A percentile compares a stretch with the other conserved stretches of the same genome.
Conservation (phyloP, 2,113 vertebrate species). For the Philantomba maxwellii region DNA sequence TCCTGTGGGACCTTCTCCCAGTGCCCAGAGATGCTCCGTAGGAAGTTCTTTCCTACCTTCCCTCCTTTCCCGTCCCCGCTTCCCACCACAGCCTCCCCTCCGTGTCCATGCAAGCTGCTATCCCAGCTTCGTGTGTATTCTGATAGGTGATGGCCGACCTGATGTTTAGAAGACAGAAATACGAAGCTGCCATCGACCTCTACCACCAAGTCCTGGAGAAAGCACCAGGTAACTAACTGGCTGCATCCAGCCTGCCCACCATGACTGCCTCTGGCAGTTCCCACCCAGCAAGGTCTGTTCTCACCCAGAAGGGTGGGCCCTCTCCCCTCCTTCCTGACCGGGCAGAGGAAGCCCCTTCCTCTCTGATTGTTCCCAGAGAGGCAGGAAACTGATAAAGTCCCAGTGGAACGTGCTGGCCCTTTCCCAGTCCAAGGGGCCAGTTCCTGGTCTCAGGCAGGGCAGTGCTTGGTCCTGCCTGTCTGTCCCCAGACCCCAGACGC, state of each 20-base stretch:
- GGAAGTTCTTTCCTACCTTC: background rate
- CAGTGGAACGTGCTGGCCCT: conserved; percentile 36
- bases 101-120: background rate
- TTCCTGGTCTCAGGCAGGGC: conserved; percentile 10
- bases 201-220: conserved; percentile 71
- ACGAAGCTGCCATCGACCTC: conserved; percentile 68
- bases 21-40: no score
- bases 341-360: conserved; percentile 65
- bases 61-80: background rate
- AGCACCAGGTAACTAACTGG: conserved; percentile 62
- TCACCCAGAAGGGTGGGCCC: conserved; percentile 3
- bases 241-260: rapidly evolving
- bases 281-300: background rate
- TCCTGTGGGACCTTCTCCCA: background rate
- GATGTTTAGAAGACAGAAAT: conserved; percentile 77
- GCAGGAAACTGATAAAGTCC: conserved; percentile 63
- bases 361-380: conserved; percentile 53
- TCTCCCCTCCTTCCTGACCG: conserved; percentile 53
- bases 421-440: conserved; percentile 29
- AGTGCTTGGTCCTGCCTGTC: conserved; percentile 27
- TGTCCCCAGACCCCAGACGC: background rate
- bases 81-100: background rate
- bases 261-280: background rate
- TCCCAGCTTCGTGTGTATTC: background rate
- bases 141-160: conserved; percentile 77